Base-by-base conservation (phyloP, 2,888 invertebrate species). In the Phoronis australis region DNA sequence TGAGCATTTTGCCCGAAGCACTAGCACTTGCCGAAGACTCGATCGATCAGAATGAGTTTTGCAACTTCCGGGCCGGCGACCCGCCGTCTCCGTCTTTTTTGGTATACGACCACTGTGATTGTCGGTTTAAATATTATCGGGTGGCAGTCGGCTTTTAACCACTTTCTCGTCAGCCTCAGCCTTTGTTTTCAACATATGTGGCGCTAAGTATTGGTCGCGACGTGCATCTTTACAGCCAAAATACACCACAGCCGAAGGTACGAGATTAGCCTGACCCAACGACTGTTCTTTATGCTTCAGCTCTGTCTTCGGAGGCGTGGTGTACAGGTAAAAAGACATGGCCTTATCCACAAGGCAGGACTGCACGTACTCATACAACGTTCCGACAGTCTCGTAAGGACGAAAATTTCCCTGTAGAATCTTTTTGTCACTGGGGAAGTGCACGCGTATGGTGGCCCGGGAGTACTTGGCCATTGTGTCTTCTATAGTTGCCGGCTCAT, bases 321-420 rank as follows among this genome's bases (percentile, higher is more conserved):
- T 86, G 79, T 88, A 93, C 51, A 93, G 81, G 70, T 86, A 82
- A 78, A 93, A 93, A 43, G 83, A 78, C 57, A 82, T 76, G 15
- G 81, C 76, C n/a, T 84, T 80, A 64, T 86, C 79, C 37, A 81
- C 79, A 25, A 94, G 78, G 75, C 87, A 85, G 45, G 81, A 81
- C 64, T 82, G 83, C 1, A 92, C 83, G 79, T 92, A 93, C 47
- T 85, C 82, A 50, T 81, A 81, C 3, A 95, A 82, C 53, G 83
- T 81, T 61, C 81, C 78, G 27, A 93, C 80, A 3, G 83, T 86
- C 72, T 93, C 88, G 12, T 82, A 79, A 1, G 92, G 88, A 56
- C 81, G 80, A 69, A 95, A 95, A 37, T 87, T 82, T 12, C 87
- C 93, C 78, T 95, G 95, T 23, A 95, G 80, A 37, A 93, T 87